Evolutionary conservation across 2,888 invertebrate species (phyloP).

Genomic region (Cantharis rustica): DNA sequence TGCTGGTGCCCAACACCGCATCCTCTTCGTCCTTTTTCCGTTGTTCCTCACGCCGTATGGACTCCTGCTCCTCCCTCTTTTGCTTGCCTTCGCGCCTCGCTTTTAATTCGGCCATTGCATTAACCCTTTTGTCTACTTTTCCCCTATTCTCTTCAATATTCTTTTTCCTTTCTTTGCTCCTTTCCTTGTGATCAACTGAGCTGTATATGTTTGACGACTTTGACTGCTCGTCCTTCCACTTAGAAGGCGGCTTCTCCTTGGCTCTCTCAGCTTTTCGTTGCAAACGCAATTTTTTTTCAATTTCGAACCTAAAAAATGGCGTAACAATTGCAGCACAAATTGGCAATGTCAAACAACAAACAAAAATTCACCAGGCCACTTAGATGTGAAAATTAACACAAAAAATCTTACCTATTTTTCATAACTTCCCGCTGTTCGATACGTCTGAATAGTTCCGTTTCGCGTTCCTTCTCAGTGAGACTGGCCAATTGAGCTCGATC

Average conservation of each 20-base stretch:
- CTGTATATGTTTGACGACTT: constrained; percentile 45
- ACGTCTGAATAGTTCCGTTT: constrained; percentile 95
- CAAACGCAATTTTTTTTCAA: constrained; percentile 88
- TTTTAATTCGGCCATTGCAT: constrained; percentile 90
- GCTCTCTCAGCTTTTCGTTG: constrained; percentile 78
- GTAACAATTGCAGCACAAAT: neutral
- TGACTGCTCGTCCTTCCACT: constrained; percentile 66
- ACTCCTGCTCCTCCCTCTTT: constrained; percentile 63
- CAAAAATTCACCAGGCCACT: neutral
- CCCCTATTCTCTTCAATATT: constrained; percentile 87
- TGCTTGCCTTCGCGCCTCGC: constrained; percentile 90
- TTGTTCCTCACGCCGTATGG: constrained; percentile 63
- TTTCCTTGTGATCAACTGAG: constrained; percentile 72
- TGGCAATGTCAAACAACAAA: constrained; percentile 33
- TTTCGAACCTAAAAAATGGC: constrained; percentile 75
- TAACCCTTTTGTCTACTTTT: constrained; percentile 81
- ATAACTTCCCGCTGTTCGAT: constrained; percentile 93
- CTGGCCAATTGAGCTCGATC: constrained; percentile 87
- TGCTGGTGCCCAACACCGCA: constrained; percentile 56
- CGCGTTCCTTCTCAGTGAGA: constrained; percentile 96
- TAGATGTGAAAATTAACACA: neutral
- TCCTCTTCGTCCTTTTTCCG: constrained; percentile 65
- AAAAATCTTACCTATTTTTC: constrained; percentile 70
- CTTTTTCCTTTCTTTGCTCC: constrained; percentile 85
- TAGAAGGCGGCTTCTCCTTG: constrained; percentile 67